A percentile compares a stretch with the other conserved stretches of the same genome.
Conservation (phyloP, 2,888 invertebrate species). For the Athalia cordata region DNA sequence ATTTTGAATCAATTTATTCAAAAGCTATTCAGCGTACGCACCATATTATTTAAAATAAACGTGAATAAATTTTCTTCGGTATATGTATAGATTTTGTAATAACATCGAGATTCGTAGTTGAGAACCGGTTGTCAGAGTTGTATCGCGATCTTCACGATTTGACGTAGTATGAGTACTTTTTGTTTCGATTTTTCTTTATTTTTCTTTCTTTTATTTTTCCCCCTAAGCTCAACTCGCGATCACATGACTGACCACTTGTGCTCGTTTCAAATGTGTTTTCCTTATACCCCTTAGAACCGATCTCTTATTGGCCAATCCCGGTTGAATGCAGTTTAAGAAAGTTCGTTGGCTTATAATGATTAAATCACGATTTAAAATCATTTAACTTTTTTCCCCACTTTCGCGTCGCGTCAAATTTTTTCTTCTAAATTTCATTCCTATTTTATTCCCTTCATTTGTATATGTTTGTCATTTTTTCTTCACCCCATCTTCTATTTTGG, state of each 20-base stretch:
- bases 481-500: too few species aligned
- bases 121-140: slow-evolving; percentile 7
- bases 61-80: background rate
- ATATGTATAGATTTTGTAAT: background rate
- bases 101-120: background rate
- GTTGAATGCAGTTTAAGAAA: background rate
- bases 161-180: background rate
- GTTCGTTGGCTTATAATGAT: slow-evolving; percentile 13
- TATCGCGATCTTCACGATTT: background rate
- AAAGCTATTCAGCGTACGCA: too few species aligned
- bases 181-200: background rate
- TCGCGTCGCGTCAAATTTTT: background rate
- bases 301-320: slow-evolving; percentile 13
- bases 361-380: background rate
- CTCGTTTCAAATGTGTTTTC: slow-evolving; percentile 22
- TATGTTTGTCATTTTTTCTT: too few species aligned
- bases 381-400: background rate
- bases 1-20: too few species aligned
- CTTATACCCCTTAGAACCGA: slow-evolving; percentile 12
- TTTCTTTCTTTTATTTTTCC: slow-evolving; percentile 17
- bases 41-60: too few species aligned
- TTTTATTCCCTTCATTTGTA: background rate
- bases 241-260: slow-evolving; percentile 31
- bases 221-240: background rate
- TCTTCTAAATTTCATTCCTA: background rate